Evolutionary conservation across 2,797 vertebrate genomes (phyloP), one percentile per base, ranked within the genome.

Genomic region (Liparis tanakae): DNA sequence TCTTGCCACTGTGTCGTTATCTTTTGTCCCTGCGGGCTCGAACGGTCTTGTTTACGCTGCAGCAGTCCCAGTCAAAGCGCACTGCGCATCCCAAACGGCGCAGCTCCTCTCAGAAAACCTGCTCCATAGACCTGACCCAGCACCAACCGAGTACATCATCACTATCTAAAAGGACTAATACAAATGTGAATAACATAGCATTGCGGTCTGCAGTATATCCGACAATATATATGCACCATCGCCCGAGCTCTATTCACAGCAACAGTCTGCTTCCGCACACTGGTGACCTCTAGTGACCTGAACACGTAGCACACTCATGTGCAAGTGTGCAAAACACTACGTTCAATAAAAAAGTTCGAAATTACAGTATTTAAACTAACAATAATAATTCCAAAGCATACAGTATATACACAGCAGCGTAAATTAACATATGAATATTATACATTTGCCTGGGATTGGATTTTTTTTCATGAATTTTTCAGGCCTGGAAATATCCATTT

Each of bases 251-350:
- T 18, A 20, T 22, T 68, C 53, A 70, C 74, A 66, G 65, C 60
- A 67, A 37, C 64, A 70, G 66, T 25, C 14, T 60, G 48, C 15
- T 7, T 8, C 37, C 2, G 74, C 12, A 20, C 80, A 88, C 86
- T 89, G 80, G 87, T 89, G 91, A 79, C 92, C 88, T 86, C 92
- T 92, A 80, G 61, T 88, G 91, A 72, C 76, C 65, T 10, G 17
- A 79, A 72, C 43, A n/a, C 13, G 74, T 36, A 84, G 50, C 57
- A 72, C 65, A 65, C 1, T 15, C 30, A 44, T 10, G 10, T 4
- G 17, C 3, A 17, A 18, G 17, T 8, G 44, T 20, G 9, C 10
- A 50, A 50, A 9, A 20, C 20, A 50, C 15, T 50, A n/a, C 48
- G n/a, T 50, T 0, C n/a, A 20, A 50, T 50, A 10, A 20, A 20